These are phyloP conservation scores for Agonopterix subpropinquella DNA, from an alignment of 2,888 invertebrate species.

Conservation along the genomic window DNA sequence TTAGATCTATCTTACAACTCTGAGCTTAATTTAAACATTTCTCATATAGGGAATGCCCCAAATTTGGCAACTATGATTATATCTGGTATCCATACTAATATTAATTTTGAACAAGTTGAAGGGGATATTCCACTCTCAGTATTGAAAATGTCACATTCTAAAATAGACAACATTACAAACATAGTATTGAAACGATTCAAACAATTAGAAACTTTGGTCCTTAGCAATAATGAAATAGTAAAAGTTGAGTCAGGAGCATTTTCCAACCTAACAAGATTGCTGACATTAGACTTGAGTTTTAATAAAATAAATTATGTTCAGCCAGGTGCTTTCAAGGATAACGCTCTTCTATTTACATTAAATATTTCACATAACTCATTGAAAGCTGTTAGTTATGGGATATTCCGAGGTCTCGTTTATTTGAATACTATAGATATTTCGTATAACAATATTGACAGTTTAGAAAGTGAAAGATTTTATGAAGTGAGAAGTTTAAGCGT, in stretches of 20 bases:
- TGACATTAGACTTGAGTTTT: conserved; percentile 40
- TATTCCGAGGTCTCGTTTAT: conserved; percentile 37
- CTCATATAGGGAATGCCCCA: conserved; percentile 17
- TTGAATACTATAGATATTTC: conserved; percentile 44
- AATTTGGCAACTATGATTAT: conserved; percentile 29
- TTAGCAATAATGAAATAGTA: conserved; percentile 35
- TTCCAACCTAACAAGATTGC: background rate
- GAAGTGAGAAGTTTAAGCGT: conserved; percentile 30
- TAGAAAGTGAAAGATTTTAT: conserved; percentile 43
- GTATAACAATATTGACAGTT: conserved; percentile 37
- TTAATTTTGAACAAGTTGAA: conserved; percentile 23
- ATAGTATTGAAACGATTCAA: conserved; percentile 27
- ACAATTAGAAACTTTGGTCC: conserved; percentile 22
- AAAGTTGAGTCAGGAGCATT: conserved; percentile 6
- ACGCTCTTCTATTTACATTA: conserved; percentile 24
- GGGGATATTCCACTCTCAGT: conserved; percentile 17
- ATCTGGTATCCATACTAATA: conserved; percentile 27
- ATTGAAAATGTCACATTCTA: conserved; percentile 30
- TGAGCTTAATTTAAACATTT: conserved; percentile 25
- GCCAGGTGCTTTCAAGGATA: conserved; percentile 45
- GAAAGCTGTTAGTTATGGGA: conserved; percentile 35
- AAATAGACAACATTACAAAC: conserved; percentile 25
- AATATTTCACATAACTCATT: conserved; percentile 52
- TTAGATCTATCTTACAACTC: conserved; percentile 48
- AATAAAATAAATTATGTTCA: conserved; percentile 44